phyloP scores from a whole-genome alignment of 2,888 invertebrate genomes.

The Volucella inflata region DNA sequence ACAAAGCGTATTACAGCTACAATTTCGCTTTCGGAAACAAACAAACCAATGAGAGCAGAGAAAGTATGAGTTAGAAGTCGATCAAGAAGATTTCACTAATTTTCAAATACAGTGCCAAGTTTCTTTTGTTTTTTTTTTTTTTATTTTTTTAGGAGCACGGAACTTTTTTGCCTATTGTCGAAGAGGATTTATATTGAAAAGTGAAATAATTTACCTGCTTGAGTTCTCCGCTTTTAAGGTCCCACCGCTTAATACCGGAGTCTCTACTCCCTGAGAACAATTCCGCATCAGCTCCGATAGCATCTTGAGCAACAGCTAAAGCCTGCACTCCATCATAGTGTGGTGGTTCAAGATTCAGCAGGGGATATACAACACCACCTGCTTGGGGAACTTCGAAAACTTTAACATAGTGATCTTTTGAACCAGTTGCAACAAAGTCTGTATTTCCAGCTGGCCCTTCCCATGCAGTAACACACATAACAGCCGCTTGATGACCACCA shows the following conservation, averaged over 20 bases:
- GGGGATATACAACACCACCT: slow-evolving; percentile 85
- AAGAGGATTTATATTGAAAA: not conserved
- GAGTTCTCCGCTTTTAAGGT: slow-evolving; percentile 84
- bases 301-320: slow-evolving; percentile 87
- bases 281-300: slow-evolving; percentile 80
- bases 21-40: slow-evolving; percentile 59
- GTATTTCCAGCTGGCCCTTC: slow-evolving; percentile 83
- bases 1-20: slow-evolving; percentile 60
- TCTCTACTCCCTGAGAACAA: slow-evolving; percentile 94
- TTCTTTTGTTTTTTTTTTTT: slow-evolving; percentile 1
- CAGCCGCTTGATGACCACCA: slow-evolving; percentile 92
- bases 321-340: slow-evolving; percentile 96
- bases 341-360: slow-evolving; percentile 90
- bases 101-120: slow-evolving; percentile 14
- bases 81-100: not conserved
- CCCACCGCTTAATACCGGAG: slow-evolving; percentile 94
- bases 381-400: slow-evolving; percentile 84
- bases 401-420: slow-evolving; percentile 94
- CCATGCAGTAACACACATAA: slow-evolving; percentile 91
- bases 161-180: slow-evolving; percentile 56
- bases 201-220: slow-evolving; percentile 78
- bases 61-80: slow-evolving; percentile 37
- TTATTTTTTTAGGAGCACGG: slow-evolving; percentile 13
- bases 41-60: slow-evolving; percentile 63
- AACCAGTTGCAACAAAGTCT: slow-evolving; percentile 90